Evolutionary conservation across 1,140 invertebrate genomes (phyloP).

Genomic region (Meloidogyne hapla): DNA sequence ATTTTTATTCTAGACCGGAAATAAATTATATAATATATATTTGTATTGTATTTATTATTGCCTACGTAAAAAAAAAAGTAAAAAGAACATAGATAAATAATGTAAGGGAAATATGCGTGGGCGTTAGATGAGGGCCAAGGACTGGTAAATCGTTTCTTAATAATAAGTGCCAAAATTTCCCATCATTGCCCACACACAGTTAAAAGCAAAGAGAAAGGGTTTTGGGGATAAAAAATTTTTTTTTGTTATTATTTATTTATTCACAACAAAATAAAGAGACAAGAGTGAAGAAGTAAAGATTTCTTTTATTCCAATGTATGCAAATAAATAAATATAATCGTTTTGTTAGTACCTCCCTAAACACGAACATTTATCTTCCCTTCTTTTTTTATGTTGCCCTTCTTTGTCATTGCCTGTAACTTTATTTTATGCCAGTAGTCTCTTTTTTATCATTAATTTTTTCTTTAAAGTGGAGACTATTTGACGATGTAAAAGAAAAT

Average conservation of each 20-base stretch:
- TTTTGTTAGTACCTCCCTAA: no score
- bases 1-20: background rate
- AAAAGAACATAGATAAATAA: no score
- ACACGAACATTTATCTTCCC: no score
- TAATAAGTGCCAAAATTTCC: slow-evolving; percentile 4
- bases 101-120: background rate
- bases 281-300: background rate
- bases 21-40: background rate
- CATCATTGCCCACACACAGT: background rate
- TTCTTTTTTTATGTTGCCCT: background rate
- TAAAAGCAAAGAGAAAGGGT: background rate
- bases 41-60: background rate
- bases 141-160: background rate
- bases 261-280: background rate
- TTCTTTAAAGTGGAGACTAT: background rate
- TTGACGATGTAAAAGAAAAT: background rate
- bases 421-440: background rate
- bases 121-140: background rate
- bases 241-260: background rate
- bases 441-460: background rate
- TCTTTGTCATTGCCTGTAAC: background rate
- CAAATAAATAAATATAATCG: background rate
- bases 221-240: no score
- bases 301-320: background rate
- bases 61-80: background rate